Conservation (phyloP, 2,113 vertebrate species). For the Gadus macrocephalus region DNA sequence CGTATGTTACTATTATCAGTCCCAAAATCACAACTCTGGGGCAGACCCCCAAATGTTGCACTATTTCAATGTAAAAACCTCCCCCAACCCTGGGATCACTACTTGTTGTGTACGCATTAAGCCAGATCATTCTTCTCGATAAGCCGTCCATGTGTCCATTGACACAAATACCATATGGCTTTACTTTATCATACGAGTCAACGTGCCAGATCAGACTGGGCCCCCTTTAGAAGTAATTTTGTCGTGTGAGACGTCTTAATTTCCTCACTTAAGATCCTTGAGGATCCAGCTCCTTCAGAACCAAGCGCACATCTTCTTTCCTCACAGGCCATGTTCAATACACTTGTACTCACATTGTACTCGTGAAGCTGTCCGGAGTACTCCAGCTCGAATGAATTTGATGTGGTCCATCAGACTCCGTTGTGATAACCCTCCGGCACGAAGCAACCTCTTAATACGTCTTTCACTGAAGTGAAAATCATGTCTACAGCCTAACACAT, state of each 20-base stretch:
- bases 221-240: conserved; percentile 15
- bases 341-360: conserved; percentile 14
- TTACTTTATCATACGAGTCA: conserved; percentile 22
- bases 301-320: conserved; percentile 27
- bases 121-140: conserved; percentile 23
- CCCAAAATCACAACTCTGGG: no score
- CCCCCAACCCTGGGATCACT: conserved; percentile 26
- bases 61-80: conserved; percentile 25
- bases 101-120: conserved; percentile 30
- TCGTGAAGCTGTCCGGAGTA: conserved; percentile 20
- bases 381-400: conserved; percentile 7
- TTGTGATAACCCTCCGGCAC: not conserved
- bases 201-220: conserved; percentile 23
- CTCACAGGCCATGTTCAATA: conserved; percentile 17
- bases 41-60: not conserved
- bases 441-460: conserved; percentile 8
- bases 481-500: conserved; percentile 5
- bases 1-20: not conserved
- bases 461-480: conserved; percentile 12
- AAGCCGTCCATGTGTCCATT: conserved; percentile 26
- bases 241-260: conserved; percentile 18
- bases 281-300: conserved; percentile 18
- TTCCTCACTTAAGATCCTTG: conserved; percentile 3
- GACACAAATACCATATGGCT: conserved; percentile 20
- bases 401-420: conserved; percentile 13